Base-by-base conservation (phyloP, 2,888 invertebrate species). In the Pseudoips prasinana region DNA sequence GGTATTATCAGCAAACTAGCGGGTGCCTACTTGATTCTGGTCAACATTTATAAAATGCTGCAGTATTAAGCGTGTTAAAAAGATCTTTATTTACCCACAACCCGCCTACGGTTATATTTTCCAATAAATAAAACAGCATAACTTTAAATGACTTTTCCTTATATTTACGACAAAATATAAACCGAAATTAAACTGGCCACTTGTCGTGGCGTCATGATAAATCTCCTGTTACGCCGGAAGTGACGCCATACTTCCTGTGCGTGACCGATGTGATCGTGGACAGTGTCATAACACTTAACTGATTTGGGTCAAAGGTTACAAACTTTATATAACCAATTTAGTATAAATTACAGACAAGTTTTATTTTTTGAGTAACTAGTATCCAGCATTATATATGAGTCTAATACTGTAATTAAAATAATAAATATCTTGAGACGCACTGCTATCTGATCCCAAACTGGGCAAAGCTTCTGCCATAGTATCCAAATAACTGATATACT, bases 131-230 rank as follows among this genome's bases (percentile, higher is more conserved):
- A n/a, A n/a, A 20, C 2, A 20, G 3, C 7, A 2, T 5, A 20
- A n/a, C 4, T 7, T 20, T n/a, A n/a, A 7, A 20, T 20, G 7
- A 20, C 3, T 5, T 5, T 7, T 20, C 20, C 7, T 7, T n/a
- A 20, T 20, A n/a, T 20, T n/a, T 2, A 7, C 7, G 4, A n/a
- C 20, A 14, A 20, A n/a, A 5, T 18, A 18, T 18, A 18, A 5
- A 6, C 3, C 18, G 3, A 18, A 18, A 18, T n/a, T n/a, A n/a
- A n/a, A n/a, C n/a, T n/a, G n/a, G 51, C 40, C 23, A 4, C 30
- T 46, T 45, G 11, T 22, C 22, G 33, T 39, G 19, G 39, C 37
- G 39, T 46, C 42, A 49, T 53, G 54, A 49, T 50, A 52, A 54
- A 52, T 50, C 39, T 39, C 19, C 38, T 43, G 36, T 32, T 23